These are phyloP conservation scores for Dendrocincla tyrannina DNA, from an alignment of 2,797 vertebrate species.

Conservation along the genomic window DNA sequence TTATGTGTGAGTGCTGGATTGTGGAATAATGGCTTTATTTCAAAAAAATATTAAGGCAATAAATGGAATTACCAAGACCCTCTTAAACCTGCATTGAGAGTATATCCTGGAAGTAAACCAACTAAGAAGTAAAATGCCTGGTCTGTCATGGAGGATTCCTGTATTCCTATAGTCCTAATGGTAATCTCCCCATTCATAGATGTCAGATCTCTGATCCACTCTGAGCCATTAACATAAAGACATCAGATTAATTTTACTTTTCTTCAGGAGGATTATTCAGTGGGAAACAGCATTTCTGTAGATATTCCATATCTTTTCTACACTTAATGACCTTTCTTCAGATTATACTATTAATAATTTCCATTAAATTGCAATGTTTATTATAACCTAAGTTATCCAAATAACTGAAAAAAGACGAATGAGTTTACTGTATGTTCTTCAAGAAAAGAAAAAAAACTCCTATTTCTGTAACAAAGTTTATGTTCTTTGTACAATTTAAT, in stretches of 20 bases:
- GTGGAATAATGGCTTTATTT: background rate
- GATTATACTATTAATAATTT: background rate
- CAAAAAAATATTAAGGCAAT: background rate
- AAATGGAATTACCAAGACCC: background rate
- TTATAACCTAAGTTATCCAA: background rate
- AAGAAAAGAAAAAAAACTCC: background rate
- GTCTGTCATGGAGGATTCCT: background rate
- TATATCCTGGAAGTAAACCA: background rate
- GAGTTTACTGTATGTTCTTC: background rate
- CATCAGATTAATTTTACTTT: conserved; percentile 22
- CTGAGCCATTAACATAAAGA: background rate
- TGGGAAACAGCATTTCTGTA: background rate
- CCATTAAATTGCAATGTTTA: background rate
- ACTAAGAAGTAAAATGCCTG: background rate
- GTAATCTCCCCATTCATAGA: background rate
- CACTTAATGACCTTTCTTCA: background rate
- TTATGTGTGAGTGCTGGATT: background rate
- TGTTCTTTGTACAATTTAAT: background rate
- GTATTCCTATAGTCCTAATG: background rate
- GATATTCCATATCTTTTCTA: background rate
- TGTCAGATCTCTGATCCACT: background rate
- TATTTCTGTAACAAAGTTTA: background rate
- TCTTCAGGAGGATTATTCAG: background rate
- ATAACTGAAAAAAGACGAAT: background rate
- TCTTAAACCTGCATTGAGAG: background rate